These are phyloP conservation scores for Drosophila paramelanica DNA, from an alignment of 2,888 invertebrate species.

Conservation along the genomic window DNA sequence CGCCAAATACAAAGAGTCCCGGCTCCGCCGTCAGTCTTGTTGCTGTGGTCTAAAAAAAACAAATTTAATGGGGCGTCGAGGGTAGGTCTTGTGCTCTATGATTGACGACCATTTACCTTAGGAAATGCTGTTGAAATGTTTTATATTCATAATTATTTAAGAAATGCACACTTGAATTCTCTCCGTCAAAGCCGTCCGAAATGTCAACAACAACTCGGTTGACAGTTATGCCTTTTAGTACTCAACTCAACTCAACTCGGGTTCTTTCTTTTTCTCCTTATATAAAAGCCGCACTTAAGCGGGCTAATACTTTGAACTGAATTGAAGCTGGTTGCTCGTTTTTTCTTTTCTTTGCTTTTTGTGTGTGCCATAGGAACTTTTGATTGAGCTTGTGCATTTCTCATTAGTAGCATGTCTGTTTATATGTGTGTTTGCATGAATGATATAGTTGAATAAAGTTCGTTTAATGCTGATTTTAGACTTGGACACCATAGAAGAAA, in stretches of 20 bases:
- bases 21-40: slow-evolving; percentile 28
- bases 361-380: slow-evolving; percentile 45
- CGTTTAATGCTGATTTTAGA: not conserved
- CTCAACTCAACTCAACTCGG: not conserved
- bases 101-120: slow-evolving; percentile 67
- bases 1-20: slow-evolving; percentile 55
- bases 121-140: slow-evolving; percentile 52
- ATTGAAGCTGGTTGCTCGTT: slow-evolving; percentile 36
- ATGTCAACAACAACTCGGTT: slow-evolving; percentile 72
- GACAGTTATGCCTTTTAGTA: slow-evolving; percentile 54
- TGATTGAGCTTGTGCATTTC: slow-evolving; percentile 48
- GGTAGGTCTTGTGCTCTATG: slow-evolving; percentile 55
- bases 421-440: slow-evolving; percentile 1
- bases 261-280: slow-evolving; percentile 12
- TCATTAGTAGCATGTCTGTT: slow-evolving; percentile 17
- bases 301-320: slow-evolving; percentile 12
- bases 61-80: slow-evolving; percentile 36
- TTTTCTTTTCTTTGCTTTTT: slow-evolving; percentile 11
- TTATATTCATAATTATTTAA: slow-evolving; percentile 78
- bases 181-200: slow-evolving; percentile 51
- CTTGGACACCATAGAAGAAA: slow-evolving; percentile 8
- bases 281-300: slow-evolving; percentile 16
- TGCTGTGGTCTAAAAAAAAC: slow-evolving; percentile 39
- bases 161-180: slow-evolving; percentile 72
- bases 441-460: not conserved